These are phyloP conservation scores for Endomychus coccineus DNA, from an alignment of 2,888 invertebrate species.

Conservation along the genomic window DNA sequence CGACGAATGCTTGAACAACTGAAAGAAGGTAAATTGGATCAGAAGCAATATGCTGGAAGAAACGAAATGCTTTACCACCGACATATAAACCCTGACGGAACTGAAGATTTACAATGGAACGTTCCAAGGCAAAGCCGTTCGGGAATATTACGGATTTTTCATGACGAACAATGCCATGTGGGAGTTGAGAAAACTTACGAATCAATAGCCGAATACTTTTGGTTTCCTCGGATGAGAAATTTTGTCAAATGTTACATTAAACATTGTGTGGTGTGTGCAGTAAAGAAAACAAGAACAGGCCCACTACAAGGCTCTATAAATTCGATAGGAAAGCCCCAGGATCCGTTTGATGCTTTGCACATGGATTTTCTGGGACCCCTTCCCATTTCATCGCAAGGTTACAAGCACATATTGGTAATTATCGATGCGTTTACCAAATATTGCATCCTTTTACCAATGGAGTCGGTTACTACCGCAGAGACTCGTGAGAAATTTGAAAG, in stretches of 20 bases:
- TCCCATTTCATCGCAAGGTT: conserved; percentile 11
- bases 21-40: conserved; percentile 22
- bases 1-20: conserved; percentile 13
- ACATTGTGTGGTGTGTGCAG: conserved; percentile 26
- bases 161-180: conserved; percentile 25
- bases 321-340: too few relatives aligned
- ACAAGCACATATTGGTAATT: conserved; percentile 17
- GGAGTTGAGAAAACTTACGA: conserved; percentile 24
- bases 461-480: conserved; percentile 17
- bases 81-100: conserved; percentile 15
- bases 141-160: too few relatives aligned
- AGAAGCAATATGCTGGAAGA: conserved; percentile 23
- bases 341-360: too few relatives aligned
- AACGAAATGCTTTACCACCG: too few relatives aligned
- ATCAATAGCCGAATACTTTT: conserved; percentile 24
- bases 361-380: too few relatives aligned
- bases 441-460: conserved; percentile 16
- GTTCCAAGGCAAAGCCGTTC: conserved; percentile 23
- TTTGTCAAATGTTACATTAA: conserved; percentile 25
- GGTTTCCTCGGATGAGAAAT: conserved; percentile 25
- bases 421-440: conserved; percentile 20
- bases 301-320: too few relatives aligned
- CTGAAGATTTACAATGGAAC: conserved; percentile 18
- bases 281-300: conserved; percentile 26
- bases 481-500: conserved; percentile 13